Evolutionary conservation across 2,113 vertebrate species (phyloP).

Genomic region (Phylloscopus trochilus): DNA sequence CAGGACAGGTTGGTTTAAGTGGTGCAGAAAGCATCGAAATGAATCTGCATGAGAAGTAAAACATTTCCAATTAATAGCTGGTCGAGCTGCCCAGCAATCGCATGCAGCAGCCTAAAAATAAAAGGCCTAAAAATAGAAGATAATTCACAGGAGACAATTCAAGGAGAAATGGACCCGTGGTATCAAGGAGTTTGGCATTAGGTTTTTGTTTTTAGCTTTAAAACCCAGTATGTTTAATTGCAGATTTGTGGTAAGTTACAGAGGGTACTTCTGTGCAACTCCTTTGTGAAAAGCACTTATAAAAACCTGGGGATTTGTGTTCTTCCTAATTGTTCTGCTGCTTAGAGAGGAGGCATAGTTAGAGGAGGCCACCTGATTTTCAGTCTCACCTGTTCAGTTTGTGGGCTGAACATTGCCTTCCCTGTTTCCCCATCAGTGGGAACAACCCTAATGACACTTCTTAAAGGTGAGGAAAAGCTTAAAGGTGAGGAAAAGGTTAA

Average conservation of each 20-base stretch:
- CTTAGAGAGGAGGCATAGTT: neutral
- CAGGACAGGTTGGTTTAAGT: neutral
- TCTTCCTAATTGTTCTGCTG: neutral
- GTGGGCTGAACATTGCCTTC: neutral
- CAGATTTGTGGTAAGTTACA: neutral
- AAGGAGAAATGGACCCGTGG: conserved; percentile 36
- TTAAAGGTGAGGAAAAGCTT: neutral
- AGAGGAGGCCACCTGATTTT: neutral
- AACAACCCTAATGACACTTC: neutral
- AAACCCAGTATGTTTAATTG: neutral
- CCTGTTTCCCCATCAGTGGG: neutral
- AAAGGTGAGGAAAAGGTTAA: neutral
- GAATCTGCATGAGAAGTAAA: conserved; percentile 17
- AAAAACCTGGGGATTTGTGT: neutral
- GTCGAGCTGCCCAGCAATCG: conserved; percentile 19
- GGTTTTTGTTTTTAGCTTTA: neutral
- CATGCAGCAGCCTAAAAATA: conserved; percentile 57
- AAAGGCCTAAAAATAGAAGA: conserved; percentile 51
- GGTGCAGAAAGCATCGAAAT: neutral
- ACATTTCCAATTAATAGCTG: conserved; percentile 21
- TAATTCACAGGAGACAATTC: conserved; percentile 48
- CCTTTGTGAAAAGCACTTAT: neutral
- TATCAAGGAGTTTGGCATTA: neutral
- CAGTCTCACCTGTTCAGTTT: neutral
- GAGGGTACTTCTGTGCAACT: neutral